Base-by-base conservation (phyloP, 2,888 invertebrate species). In the Apamea sordens region DNA sequence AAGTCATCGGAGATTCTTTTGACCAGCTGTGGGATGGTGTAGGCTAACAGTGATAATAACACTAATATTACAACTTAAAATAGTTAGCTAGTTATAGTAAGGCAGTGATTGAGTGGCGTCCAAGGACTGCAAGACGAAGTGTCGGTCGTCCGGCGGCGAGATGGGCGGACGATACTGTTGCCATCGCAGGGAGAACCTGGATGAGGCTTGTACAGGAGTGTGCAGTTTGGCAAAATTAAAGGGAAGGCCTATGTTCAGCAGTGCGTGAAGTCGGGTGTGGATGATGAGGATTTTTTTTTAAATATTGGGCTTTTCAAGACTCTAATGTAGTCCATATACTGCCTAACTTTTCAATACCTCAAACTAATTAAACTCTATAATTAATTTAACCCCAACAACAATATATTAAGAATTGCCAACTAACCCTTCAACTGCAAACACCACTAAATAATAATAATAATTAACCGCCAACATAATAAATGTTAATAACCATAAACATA, bases 401-500 rank as follows among this genome's bases (percentile, higher is more conserved):
- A 24, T 47, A 47, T 44, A 59, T 68, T 15, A 47, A 28, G 28
- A n/a, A 67, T 75, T 68, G 36, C 47, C 50, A 82, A 32, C 53
- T 36, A 86, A 83, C 76, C 79, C 79, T 79, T 74, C 67, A 73
- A 71, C 65, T 72, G 56, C 76, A 61, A 68, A 68, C 47, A 65
- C 41, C 53, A 65, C 63, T 78, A 79, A 84, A 84, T 81, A 75
- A 85, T 68, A 70, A 82, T 75, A 75, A 86, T 82, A 70, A 86
- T 84, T 83, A 85, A 78, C 77, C 44, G 36, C 53, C 68, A 75
- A 70, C 75, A 76, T 82, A 88, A 88, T 88, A 81, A 87, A 87
- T 86, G 86, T 87, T 89, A 87, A 86, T 89, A 82, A 76, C 70
- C 47, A 70, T 87, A 81, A 75, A 82, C 70, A 79, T 77, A 80